Base-by-base conservation (phyloP, 2,797 vertebrate genomes). In the Telmatherina bonti region DNA sequence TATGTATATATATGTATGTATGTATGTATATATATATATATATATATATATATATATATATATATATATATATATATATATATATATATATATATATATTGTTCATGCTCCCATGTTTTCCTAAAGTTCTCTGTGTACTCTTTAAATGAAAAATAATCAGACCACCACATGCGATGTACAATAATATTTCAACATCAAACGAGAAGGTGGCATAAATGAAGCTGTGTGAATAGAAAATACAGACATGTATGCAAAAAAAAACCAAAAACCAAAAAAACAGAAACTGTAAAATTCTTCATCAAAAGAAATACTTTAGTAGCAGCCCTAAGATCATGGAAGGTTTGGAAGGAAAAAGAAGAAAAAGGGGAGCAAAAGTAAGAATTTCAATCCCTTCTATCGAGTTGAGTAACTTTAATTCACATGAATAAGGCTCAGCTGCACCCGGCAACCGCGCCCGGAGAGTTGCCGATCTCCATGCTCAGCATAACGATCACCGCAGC, bases 321-420 rank as follows among this genome's bases (percentile, higher is more conserved):
- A 82, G 66, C 70, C 59, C 71, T 67, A 18, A 71, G 45, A 66
- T 73, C 66, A 71, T 22, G 47, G 67, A 78, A 71, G 69, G 60
- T 29, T 73, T 72, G 36, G 59, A 76, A 68, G 76, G 62, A 57
- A 55, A 45, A 75, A 7, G 1, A 75, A 62, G 64, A 70, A 65
- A 78, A 20, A 18, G 2, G 69, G 62, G 66, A 74, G 67, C 35
- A 70, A 84, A 87, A 83, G 82, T 81, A 36, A 18, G 74, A 76
- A 81, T 85, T 82, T 84, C 33, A 92, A 85, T 84, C 68, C 72
- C 72, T 88, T 93, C 92, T 86, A 89, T 92, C 92, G 88, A 81
- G 79, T 82, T 80, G 59, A 76, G 70, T 59, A 80, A 89, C 86
- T 90, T 93, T 90, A 91, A 93, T 94, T 93, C 86, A 91, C 88